Percentiles rank a stretch among this genome's conserved stretches.
Conservation (phyloP, 1,140 invertebrate genomes). For the Diploscapter pachys region DNA sequence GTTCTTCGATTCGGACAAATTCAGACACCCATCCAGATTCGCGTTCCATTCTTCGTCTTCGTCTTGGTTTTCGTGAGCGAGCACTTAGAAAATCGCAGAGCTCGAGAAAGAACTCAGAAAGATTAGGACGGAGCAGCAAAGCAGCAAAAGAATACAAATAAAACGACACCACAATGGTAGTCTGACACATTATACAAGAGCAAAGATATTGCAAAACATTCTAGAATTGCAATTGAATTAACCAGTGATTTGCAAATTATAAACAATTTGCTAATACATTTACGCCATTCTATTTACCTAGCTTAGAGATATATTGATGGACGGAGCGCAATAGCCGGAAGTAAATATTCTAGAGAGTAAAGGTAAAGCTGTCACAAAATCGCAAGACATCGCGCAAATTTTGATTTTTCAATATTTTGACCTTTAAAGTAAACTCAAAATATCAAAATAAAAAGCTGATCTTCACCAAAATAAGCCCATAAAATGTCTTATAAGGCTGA, state of each 20-base stretch:
- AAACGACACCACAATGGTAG: not conserved
- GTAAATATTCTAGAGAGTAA: not conserved
- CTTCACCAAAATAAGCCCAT: not conserved
- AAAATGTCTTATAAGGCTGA: not conserved
- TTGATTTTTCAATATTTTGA: not conserved
- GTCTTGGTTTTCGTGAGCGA: conserved; percentile 4
- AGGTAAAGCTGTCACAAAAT: not conserved
- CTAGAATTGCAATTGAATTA: not conserved
- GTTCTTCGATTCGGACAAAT: no score
- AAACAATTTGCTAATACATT: not conserved
- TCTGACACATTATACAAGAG: conserved; percentile 6
- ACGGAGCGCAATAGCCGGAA: not conserved
- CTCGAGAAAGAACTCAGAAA: conserved; percentile 1
- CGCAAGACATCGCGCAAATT: not conserved
- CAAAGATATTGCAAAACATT: conserved; percentile 6
- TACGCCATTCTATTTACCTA: not conserved
- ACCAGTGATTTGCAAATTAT: not conserved
- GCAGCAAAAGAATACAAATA: not conserved
- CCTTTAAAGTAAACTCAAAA: not conserved
- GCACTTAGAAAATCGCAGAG: conserved; percentile 21
- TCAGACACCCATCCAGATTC: no score
- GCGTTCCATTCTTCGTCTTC: no score
- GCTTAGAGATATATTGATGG: not conserved
- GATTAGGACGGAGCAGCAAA: not conserved
- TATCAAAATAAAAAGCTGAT: conserved; percentile 7